Evolutionary conservation across 2,888 invertebrate species (phyloP).

Genomic region (Axea sp.): DNA sequence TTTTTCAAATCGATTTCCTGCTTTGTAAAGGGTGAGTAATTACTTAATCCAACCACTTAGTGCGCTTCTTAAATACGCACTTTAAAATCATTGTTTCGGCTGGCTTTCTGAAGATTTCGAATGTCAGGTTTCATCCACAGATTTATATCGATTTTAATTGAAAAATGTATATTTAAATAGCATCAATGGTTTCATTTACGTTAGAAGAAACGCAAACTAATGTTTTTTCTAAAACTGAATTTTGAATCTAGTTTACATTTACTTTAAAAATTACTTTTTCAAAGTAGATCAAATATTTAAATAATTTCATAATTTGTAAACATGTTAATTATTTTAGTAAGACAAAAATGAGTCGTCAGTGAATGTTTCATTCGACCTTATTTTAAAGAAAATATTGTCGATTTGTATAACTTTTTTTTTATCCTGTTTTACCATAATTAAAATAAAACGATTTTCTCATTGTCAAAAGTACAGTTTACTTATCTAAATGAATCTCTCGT

Average conservation of each 20-base stretch:
- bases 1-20: constrained; percentile 41
- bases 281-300: too few relatives aligned
- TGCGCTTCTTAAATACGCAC: constrained; percentile 52
- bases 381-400: too few relatives aligned
- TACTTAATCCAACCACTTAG: constrained; percentile 54
- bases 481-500: constrained; percentile 26
- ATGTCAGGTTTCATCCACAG: constrained; percentile 24
- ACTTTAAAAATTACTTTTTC: too few relatives aligned
- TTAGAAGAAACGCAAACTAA: too few relatives aligned
- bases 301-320: too few relatives aligned
- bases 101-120: constrained; percentile 29
- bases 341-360: too few relatives aligned
- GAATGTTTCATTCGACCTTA: constrained; percentile 4
- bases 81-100: constrained; percentile 36
- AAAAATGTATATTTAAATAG: neutral
- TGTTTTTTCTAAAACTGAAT: too few relatives aligned
- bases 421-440: too few relatives aligned
- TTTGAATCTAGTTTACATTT: too few relatives aligned
- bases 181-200: too few relatives aligned
- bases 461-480: constrained; percentile 6
- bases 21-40: constrained; percentile 38
- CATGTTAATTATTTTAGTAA: too few relatives aligned
- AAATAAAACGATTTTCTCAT: constrained; percentile 22
- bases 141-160: constrained; percentile 17
- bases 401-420: too few relatives aligned